Conservation (phyloP, 92 coral and sea anemone species). For the Desmophyllum pertusum region DNA sequence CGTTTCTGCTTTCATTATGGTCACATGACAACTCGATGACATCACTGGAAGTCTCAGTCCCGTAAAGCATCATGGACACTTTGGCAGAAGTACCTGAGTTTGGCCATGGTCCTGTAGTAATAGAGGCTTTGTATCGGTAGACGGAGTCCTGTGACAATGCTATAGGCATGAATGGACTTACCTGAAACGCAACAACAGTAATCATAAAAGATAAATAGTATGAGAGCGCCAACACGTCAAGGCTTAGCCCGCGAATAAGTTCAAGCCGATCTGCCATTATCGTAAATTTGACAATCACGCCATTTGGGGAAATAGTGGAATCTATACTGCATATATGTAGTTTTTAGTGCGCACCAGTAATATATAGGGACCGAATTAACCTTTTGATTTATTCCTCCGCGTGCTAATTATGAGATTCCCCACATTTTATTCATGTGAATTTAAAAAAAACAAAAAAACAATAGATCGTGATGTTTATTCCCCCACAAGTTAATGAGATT, state of each 20-base stretch:
- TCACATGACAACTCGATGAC: conserved; percentile 32
- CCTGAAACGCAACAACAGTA: background rate
- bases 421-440: no score
- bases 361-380: no score
- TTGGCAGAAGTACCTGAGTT: conserved; percentile 66
- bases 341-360: background rate
- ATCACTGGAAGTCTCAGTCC: conserved; percentile 48
- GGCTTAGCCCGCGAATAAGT: background rate
- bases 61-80: conserved; percentile 61
- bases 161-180: background rate
- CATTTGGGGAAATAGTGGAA: no score
- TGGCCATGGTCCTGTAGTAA: conserved; percentile 48
- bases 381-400: no score
- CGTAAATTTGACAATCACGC: no score
- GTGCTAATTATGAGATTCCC: no score
- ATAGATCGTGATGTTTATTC: no score
- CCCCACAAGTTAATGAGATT: no score
- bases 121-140: conserved; percentile 20
- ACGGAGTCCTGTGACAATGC: background rate
- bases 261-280: background rate
- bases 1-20: conserved; percentile 21
- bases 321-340: no score
- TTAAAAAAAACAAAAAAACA: no score
- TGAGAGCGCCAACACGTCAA: background rate
- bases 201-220: background rate